Base-by-base conservation (phyloP, 2,797 vertebrate species). In the Tamandua tetradactyla region DNA sequence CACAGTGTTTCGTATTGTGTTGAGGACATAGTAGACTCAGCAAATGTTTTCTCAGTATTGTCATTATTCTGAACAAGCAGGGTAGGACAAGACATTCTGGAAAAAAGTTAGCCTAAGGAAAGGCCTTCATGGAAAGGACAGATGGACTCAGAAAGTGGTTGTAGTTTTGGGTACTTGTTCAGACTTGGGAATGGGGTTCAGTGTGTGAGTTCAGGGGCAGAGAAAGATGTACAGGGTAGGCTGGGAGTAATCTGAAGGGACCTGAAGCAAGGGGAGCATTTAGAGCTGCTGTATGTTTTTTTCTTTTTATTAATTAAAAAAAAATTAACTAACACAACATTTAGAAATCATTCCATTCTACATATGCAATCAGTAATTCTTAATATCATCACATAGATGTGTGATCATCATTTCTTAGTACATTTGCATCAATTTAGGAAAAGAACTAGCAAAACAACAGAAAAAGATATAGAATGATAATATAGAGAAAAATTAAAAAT, bases 11-110 rank as follows among this genome's bases (percentile, higher is more conserved):
- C 75, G 75, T 57, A 78, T 40, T 76, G 14, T 79, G 42, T 82
- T 30, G 37, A 37, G 79, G 20, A 96, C 49, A 55, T 71, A 87
- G 68, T 10, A 80, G 82, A 64, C 27, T 91, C 75, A 89, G 75
- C 42, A 91, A 44, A 90, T 62, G 55, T 78, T 78, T 80, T 71
- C 68, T 61, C 75, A 78, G 30, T 55, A 40, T 68, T 66, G 76
- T 66, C 64, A 52, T 59, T 49, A 23, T 82, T 49, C 42, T 87
- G 61, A 74, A 71, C 5, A 68, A 40, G 79, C n/a, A 81, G 88
- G 44, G 30, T 20, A 40, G 35, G 55, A 20, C 32, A 44, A 83
- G 49, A 72, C 61, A 6, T 94, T 91, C 78, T 87, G 82, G 89
- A 72, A 87, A 74, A 64, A 92, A 42, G 75, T 35, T n/a, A 55